Percentiles rank a stretch among this genome's conserved stretches.
Conservation (phyloP, 2,113 vertebrate species). For the Saccopteryx leptura region DNA sequence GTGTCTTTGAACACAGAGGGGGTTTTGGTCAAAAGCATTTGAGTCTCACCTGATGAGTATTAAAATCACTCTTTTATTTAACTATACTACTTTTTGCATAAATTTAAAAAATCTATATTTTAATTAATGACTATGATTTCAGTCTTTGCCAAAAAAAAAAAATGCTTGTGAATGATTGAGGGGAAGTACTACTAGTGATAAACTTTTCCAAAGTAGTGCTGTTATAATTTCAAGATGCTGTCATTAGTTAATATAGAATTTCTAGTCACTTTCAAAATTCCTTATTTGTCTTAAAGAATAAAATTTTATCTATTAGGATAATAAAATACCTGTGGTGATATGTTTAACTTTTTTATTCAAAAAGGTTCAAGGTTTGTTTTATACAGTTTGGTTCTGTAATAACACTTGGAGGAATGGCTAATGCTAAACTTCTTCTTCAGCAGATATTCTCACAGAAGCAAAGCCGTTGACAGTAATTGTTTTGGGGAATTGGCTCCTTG, state of each 20-base stretch:
- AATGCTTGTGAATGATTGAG: neutral
- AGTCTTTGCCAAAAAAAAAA: neutral
- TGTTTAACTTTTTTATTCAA: constrained; percentile 51
- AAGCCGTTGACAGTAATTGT: too few relatives aligned
- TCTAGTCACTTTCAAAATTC: neutral
- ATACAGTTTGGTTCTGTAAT: too few relatives aligned
- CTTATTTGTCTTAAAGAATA: constrained; percentile 26
- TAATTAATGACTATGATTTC: constrained; percentile 9
- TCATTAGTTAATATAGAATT: neutral
- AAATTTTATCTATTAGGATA: neutral
- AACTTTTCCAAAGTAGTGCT: neutral
- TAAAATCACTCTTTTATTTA: constrained; percentile 17
- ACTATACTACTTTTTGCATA: neutral
- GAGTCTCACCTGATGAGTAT: neutral
- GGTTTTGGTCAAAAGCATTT: neutral
- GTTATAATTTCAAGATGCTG: neutral
- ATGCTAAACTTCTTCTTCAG: too few relatives aligned
- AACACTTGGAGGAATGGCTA: too few relatives aligned
- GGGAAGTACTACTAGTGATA: neutral
- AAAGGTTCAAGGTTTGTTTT: neutral
- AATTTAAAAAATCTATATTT: neutral
- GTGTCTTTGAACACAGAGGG: neutral
- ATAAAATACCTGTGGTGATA: neutral
- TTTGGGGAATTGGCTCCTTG: too few relatives aligned
- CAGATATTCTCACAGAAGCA: too few relatives aligned